These are phyloP conservation scores for Brachylomia viminalis DNA, from an alignment of 2,888 invertebrate genomes.

Conservation along the genomic window DNA sequence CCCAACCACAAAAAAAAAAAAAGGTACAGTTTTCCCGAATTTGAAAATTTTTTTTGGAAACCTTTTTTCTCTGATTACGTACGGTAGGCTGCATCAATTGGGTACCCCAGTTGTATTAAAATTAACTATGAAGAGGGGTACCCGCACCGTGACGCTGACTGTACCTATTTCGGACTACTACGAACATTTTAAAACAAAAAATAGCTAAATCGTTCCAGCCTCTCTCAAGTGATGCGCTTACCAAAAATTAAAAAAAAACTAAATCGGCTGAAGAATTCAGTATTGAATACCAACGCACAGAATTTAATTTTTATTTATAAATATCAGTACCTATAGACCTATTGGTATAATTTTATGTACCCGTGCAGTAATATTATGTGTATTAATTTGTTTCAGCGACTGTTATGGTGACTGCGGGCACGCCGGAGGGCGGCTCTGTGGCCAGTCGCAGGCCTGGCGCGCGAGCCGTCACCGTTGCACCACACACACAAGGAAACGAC, in stretches of 20 bases:
- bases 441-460: constrained; percentile 71
- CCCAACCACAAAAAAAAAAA: neutral
- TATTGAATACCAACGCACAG: neutral
- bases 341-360: neutral
- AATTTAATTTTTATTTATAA: neutral
- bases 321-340: neutral
- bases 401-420: constrained; percentile 63
- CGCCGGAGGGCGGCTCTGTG: constrained; percentile 70
- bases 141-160: no score
- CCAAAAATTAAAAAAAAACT: no score
- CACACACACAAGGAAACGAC: constrained; percentile 65
- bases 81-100: no score
- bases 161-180: neutral
- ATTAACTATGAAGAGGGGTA: no score
- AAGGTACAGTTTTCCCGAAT: neutral
- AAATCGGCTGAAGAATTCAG: no score
- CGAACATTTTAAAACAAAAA: neutral
- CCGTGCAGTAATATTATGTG: neutral
- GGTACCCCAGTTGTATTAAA: no score
- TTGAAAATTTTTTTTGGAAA: no score
- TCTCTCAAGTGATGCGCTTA: neutral
- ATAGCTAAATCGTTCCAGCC: neutral
- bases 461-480: constrained; percentile 84
- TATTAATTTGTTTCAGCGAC: constrained; percentile 49
- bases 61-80: neutral